phyloP scores from a whole-genome alignment of 2,888 invertebrate genomes.

The Gastrophysa polygoni region DNA sequence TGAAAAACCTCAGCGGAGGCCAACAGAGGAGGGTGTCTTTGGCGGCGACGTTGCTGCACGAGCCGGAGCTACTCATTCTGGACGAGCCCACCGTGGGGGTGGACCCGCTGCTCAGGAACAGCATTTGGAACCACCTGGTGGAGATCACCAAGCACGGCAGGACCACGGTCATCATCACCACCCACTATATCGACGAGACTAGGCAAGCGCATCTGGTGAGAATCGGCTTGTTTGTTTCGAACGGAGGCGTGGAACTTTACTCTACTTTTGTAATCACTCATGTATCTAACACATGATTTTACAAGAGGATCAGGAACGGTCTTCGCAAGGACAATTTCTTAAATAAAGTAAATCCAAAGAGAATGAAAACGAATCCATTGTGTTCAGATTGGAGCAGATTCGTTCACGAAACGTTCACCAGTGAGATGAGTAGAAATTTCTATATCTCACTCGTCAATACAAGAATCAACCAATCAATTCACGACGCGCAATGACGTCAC shows the following conservation, averaged over 20 bases:
- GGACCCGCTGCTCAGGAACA: slow-evolving; percentile 87
- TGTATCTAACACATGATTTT: too few relatives aligned
- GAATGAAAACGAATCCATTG: too few relatives aligned
- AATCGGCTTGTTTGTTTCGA: neutral
- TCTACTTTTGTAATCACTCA: too few relatives aligned
- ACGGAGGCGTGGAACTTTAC: neutral
- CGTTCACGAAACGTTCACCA: too few relatives aligned
- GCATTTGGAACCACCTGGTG: slow-evolving; percentile 93
- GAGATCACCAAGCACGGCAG: slow-evolving; percentile 87
- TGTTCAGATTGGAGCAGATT: too few relatives aligned
- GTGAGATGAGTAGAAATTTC: too few relatives aligned
- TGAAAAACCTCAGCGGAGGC: slow-evolving; percentile 69
- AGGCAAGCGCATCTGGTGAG: slow-evolving; percentile 86
- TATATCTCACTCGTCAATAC: too few relatives aligned
- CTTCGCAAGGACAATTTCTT: too few relatives aligned
- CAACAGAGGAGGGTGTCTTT: slow-evolving; percentile 89
- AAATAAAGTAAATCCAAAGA: too few relatives aligned
- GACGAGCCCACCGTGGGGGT: slow-evolving; percentile 95
- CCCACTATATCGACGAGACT: slow-evolving; percentile 96
- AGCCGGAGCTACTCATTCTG: slow-evolving; percentile 85
- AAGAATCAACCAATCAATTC: too few relatives aligned
- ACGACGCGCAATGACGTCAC: too few relatives aligned
- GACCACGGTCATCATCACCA: slow-evolving; percentile 91
- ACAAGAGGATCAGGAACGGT: too few relatives aligned
- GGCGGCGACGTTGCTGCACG: slow-evolving; percentile 86